Base-by-base conservation (phyloP, 1,140 invertebrate genomes). In the Caenorhabditis remanei region DNA sequence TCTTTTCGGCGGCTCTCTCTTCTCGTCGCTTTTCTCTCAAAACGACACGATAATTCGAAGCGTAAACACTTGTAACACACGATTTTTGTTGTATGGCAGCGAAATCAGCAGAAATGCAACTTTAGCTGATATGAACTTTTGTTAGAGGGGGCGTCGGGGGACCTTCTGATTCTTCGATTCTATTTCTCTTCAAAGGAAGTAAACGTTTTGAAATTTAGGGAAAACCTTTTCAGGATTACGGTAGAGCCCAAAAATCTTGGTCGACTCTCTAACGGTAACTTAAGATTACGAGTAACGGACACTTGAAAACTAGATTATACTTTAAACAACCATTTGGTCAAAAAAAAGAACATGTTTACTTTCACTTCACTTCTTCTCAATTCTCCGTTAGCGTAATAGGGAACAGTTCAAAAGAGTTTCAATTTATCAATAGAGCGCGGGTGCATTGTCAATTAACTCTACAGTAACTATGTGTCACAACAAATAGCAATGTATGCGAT, bases 31-130 rank as follows among this genome's bases (percentile, higher is more conserved):
- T 79, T 79, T 79, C 71, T 79, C 71, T 79, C 46, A 79, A 79
- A 79, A 79, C 71, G 71, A 79, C 71, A 79, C 71, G 71, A 79
- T 79, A 79, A 79, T 79, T 79, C 71, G 71, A 79, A 79, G 71
- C 71, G 71, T 79, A 79, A 79, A 79, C 71, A 79, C 71, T 79
- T 79, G 71, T 79, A 79, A 50, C 71, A 79, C 71, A 79, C 71
- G 71, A 79, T 79, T 79, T 79, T 79, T 11, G 46, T 50, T 50
- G 43, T 50, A 50, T 79, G 46, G 46, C 71, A 79, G 71, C 19
- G 11, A 63, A 63, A 63, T 63, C 61, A 63, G 61, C 24, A 11
- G 24, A 63, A 63, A 32, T 32, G 61, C 61, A 63, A 63, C 61
- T 63, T 63, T 40, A 40, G 61, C 21, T 63, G 61, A 63, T 63